Evolutionary conservation across 2,797 vertebrate species (phyloP).

Genomic region (Alosa sapidissima): DNA sequence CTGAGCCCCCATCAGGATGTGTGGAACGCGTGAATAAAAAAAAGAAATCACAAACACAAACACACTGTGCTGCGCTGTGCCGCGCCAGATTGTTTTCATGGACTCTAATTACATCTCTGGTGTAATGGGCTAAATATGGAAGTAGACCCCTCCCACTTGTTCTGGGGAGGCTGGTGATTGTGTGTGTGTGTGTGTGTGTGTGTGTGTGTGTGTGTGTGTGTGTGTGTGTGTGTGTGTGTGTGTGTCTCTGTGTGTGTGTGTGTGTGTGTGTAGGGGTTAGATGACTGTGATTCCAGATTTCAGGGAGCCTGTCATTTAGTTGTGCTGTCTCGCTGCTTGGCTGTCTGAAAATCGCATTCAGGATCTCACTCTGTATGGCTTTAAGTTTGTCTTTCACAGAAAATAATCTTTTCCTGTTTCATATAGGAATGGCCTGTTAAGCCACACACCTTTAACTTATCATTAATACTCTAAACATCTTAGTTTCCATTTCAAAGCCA

Average conservation of each 20-base stretch:
- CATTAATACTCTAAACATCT: background rate
- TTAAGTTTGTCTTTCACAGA: background rate
- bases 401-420: background rate
- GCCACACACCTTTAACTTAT: background rate
- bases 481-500: background rate
- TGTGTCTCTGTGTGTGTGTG: background rate
- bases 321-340: slow-evolving; percentile 3
- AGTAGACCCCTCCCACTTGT: slow-evolving; percentile 37
- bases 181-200: background rate
- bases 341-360: background rate
- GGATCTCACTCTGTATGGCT: background rate
- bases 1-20: background rate
- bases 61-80: background rate
- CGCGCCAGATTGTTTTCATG: background rate
- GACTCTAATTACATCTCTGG: slow-evolving; percentile 29
- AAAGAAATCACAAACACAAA: background rate
- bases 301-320: slow-evolving; percentile 33
- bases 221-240: slow-evolving; percentile 11
- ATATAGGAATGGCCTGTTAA: background rate
- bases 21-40: background rate
- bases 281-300: slow-evolving; percentile 26
- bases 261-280: background rate
- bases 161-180: slow-evolving; percentile 9
- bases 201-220: background rate
- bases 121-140: slow-evolving; percentile 34